Evolutionary conservation across 2,797 vertebrate species (phyloP), one percentile per base, ranked within the genome.

Genomic region (Carcharodon carcharias): DNA sequence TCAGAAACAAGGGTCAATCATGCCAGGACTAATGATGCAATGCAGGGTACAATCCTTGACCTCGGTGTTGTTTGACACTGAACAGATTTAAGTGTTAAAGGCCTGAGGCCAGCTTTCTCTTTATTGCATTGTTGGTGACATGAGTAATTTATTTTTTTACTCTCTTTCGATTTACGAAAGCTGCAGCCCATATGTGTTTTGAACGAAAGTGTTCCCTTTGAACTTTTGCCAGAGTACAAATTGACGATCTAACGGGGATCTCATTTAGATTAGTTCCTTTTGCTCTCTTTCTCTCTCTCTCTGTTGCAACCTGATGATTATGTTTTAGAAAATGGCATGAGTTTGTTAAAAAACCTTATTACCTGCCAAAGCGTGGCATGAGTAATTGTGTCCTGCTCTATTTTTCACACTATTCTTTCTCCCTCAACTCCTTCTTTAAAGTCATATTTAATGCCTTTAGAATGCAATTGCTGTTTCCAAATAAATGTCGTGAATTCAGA

Each of bases 71-170:
- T 93, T 67, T 67, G 65, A n/a, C 45, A 67, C 63, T 26, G n/a
- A 65, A n/a, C 40, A 67, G 63, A 45, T 65, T 45, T 65, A n/a
- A 67, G 21, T 67, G 63, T 40, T 93, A 1, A 93, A 40, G 21
- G n/a, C 91, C 63, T 11, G 21, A 67, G 1, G 61, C 91, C 91
- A 93, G 21, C 35, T 93, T 67, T 67, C n/a, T 65, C 31, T 67
- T 67, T 45, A 45, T 67, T 65, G n/a, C 23, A 26, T 23, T 21
- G 40, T 45, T 45, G 61, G 61, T 93, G 91, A 93, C 14, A 61
- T 93, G 91, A 67, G n/a, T 67, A 67, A 67, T 93, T 91, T n/a
- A 58, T n/a, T 61, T 45, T 93, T 45, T 93, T 93, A 67, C 63
- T 3, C 8, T 67, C 61, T 93, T 93, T 3, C n/a, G 45, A 23